Evolutionary conservation across 2,888 invertebrate species (phyloP), one percentile per base, ranked within the genome.

Genomic region (Acrocyrtus sp.): DNA sequence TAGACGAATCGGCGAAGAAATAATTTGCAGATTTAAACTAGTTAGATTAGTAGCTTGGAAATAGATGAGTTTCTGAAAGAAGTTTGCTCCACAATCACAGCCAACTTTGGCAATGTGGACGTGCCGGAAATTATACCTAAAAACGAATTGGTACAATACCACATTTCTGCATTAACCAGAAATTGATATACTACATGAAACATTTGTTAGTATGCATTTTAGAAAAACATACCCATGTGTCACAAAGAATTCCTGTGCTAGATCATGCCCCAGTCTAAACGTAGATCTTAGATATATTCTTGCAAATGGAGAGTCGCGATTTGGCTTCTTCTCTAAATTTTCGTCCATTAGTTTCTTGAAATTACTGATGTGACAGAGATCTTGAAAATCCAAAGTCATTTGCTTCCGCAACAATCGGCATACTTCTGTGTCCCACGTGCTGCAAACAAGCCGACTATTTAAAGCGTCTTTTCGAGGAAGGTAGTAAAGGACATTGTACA

Each of bases 191-290:
- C n/a, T n/a, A n/a, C n/a, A n/a, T n/a, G n/a, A n/a, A n/a, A n/a
- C n/a, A n/a, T n/a, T n/a, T n/a, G n/a, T n/a, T n/a, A n/a, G n/a
- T n/a, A n/a, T n/a, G n/a, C n/a, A n/a, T n/a, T n/a, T n/a, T n/a
- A n/a, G n/a, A n/a, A n/a, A n/a, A n/a, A n/a, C n/a, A n/a, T 68
- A 68, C 68, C 72, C 72, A 47, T 72, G 72, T n/a, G 51, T 60
- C 21, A 58, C 65, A 19, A 72, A 72, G 29, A 72, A 72, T 6
- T 66, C 72, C 53, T 72, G 72, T 3, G 72, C 65, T 6, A 72
- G 17, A 26, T 58, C 58, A 60, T 72, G 72, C 1, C 72, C 72
- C 47, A 72, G 22, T 57, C 72, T 51, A 29, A 72, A 72, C 2
- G 65, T 65, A 15, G 72, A 53, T 15, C 72, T 41, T 22, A 72